These are phyloP conservation scores for Muntiacus reevesi DNA, from an alignment of 2,113 vertebrate genomes.

Conservation along the genomic window DNA sequence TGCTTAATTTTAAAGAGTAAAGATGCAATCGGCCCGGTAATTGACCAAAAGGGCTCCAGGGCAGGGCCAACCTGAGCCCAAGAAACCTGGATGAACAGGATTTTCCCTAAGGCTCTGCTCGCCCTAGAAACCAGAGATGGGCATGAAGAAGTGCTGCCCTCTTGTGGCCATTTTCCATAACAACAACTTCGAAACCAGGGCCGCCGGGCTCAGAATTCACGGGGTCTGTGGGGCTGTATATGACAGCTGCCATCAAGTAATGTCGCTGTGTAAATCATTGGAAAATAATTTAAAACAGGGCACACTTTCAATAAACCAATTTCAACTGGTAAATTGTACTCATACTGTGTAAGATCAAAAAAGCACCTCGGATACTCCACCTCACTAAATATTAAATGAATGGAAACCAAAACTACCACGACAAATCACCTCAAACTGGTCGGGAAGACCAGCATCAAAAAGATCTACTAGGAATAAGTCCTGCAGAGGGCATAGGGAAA, in stretches of 20 bases:
- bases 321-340: not conserved
- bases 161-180: not conserved
- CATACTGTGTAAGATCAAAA: not conserved
- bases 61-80: not conserved
- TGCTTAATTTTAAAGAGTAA: not conserved
- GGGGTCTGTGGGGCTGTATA: not conserved
- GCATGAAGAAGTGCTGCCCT: not conserved
- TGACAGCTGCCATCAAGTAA: not conserved
- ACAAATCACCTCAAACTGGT: not conserved
- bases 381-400: not conserved
- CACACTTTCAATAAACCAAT: not conserved
- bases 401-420: not conserved
- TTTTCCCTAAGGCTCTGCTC: not conserved
- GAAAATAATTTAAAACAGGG: not conserved
- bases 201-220: not conserved
- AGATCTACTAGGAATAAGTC: not conserved
- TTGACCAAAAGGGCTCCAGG: not conserved
- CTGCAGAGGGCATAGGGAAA: not conserved
- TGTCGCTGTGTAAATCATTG: not conserved
- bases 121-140: not conserved
- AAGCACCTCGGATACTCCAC: not conserved
- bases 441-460: not conserved
- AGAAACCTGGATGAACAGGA: not conserved
- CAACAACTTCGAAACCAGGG: not conserved
- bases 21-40: not conserved